Conservation (phyloP, 2,888 invertebrate genomes). For the Orthosia cruda region DNA sequence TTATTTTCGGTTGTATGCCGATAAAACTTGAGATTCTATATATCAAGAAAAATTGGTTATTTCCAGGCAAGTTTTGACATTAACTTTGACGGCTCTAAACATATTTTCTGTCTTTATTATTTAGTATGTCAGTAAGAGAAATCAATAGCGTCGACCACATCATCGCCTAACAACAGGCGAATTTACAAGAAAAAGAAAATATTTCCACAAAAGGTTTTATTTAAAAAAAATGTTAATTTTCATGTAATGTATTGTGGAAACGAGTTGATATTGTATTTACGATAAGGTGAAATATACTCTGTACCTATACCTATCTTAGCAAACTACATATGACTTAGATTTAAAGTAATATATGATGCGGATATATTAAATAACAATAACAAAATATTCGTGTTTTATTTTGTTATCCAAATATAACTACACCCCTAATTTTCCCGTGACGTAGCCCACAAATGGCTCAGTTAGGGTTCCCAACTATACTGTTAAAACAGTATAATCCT, state of each 20-base stretch:
- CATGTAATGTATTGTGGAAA: slow-evolving; percentile 49
- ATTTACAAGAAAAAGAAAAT: slow-evolving; percentile 8
- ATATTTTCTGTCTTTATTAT: no score
- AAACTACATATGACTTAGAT: slow-evolving; percentile 81
- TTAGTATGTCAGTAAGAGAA: no score
- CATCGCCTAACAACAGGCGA: background rate
- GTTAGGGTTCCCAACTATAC: no score
- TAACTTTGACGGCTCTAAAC: no score
- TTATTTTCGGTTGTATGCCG: no score
- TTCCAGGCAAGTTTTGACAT: no score
- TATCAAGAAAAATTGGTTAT: no score
- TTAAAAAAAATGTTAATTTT: slow-evolving; percentile 49
- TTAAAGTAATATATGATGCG: slow-evolving; percentile 82
- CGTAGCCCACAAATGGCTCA: no score
- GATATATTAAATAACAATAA: slow-evolving; percentile 81
- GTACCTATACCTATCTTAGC: slow-evolving; percentile 86
- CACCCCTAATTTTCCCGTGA: background rate
- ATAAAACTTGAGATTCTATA: no score
- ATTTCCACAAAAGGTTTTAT: slow-evolving; percentile 32
- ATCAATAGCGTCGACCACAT: background rate
- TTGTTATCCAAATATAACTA: slow-evolving; percentile 42
- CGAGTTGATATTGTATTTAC: slow-evolving; percentile 70
- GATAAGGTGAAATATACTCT: slow-evolving; percentile 80
- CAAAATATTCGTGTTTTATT: slow-evolving; percentile 79
- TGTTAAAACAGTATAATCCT: no score